Conservation (phyloP, 2,797 vertebrate species). For the Sylvilagus floridanus region DNA sequence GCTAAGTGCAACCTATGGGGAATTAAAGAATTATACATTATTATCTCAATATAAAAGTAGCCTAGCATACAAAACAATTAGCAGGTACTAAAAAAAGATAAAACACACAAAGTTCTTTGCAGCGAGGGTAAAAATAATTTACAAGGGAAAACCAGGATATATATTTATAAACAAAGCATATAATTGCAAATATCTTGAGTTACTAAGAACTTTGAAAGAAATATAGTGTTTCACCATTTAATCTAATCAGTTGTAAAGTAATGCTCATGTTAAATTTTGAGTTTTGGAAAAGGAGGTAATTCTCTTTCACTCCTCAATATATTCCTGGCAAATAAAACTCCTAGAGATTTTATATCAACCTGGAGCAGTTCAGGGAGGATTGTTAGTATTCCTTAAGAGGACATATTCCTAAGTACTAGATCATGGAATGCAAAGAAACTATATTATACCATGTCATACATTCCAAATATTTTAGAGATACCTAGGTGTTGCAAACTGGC, state of each 20-base stretch:
- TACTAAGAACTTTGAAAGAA: conserved; percentile 74
- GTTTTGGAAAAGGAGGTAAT: background rate
- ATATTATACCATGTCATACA: background rate
- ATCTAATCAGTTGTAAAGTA: background rate
- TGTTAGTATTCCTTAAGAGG: background rate
- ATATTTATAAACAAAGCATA: conserved; percentile 57
- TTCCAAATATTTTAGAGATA: background rate
- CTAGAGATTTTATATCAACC: background rate
- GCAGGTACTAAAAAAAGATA: background rate
- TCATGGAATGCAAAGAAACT: conserved; percentile 35
- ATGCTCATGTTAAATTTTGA: background rate
- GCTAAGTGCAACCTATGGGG: background rate
- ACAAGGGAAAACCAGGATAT: conserved; percentile 55
- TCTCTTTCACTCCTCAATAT: background rate
- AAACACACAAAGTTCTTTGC: background rate
- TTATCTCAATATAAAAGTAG: background rate
- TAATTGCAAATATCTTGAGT: conserved; percentile 67
- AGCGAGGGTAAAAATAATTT: conserved; percentile 50
- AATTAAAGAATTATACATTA: background rate
- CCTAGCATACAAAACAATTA: background rate
- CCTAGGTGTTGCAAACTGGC: background rate
- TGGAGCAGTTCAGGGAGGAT: background rate
- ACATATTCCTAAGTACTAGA: background rate
- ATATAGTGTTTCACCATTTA: conserved; percentile 44
- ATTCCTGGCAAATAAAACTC: background rate